A percentile compares a stretch with the other conserved stretches of the same genome.
Evolutionary conservation across 2,113 vertebrate species (phyloP).

Genomic region (Mesembrinibis cayennensis): DNA sequence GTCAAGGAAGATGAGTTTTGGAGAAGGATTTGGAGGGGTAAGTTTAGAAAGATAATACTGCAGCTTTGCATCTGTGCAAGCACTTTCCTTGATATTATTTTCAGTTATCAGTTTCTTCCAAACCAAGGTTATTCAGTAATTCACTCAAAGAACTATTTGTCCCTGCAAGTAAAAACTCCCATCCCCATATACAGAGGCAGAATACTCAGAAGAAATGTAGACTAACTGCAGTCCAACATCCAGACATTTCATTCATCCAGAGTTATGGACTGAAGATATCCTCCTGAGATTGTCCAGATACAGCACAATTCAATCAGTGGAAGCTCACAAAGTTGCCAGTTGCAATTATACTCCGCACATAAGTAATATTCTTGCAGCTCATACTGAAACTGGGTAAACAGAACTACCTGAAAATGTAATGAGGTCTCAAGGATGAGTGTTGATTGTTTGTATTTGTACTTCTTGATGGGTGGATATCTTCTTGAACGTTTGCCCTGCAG

Average conservation of each 20-base stretch:
- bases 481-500: background rate
- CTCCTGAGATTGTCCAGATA: background rate
- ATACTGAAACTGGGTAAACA: background rate
- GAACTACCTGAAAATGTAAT: background rate
- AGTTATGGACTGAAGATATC: fast-evolving
- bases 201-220: background rate
- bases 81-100: background rate
- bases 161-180: background rate
- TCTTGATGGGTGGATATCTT: background rate
- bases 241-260: background rate
- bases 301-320: fast-evolving
- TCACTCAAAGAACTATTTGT: background rate
- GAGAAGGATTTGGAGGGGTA: background rate
- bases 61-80: background rate
- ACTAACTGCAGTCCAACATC: background rate
- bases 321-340: background rate
- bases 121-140: background rate
- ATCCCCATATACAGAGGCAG: background rate
- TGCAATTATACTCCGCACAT: background rate
- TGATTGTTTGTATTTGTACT: background rate
- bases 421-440: background rate
- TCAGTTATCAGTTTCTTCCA: background rate
- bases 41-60: background rate
- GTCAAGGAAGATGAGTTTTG: background rate
- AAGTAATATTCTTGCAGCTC: background rate